Conservation (phyloP, 2,888 invertebrate genomes). For the Masnerella sp. region DNA sequence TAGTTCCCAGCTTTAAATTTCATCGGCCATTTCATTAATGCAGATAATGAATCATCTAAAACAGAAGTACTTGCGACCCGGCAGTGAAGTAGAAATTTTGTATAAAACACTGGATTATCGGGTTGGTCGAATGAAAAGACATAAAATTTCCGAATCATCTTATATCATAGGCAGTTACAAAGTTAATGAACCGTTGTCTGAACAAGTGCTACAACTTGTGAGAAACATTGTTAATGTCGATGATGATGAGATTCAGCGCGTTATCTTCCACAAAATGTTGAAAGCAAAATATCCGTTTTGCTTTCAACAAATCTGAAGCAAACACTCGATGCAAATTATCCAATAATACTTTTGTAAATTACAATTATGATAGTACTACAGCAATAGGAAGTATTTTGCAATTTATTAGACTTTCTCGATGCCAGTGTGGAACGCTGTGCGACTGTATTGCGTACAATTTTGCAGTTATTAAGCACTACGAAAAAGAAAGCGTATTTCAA, state of each 20-base stretch:
- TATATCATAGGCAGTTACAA: slow-evolving; percentile 19
- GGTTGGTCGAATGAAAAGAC: slow-evolving; percentile 23
- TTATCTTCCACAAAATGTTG: slow-evolving; percentile 24
- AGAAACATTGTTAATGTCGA: not conserved
- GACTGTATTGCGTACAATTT: slow-evolving; percentile 24
- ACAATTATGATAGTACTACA: not conserved
- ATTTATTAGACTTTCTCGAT: slow-evolving; percentile 31
- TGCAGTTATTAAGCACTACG: slow-evolving; percentile 16
- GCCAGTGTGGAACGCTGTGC: slow-evolving; percentile 34
- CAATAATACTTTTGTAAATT: slow-evolving; percentile 32
- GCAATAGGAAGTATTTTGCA: slow-evolving; percentile 27
- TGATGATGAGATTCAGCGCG: not conserved
- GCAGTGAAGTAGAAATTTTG: not conserved
- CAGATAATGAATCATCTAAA: not conserved
- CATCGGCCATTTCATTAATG: slow-evolving; percentile 5
- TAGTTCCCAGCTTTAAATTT: slow-evolving; percentile 51
- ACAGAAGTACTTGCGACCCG: not conserved
- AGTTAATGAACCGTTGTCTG: not conserved
- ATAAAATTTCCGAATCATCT: slow-evolving; percentile 15
- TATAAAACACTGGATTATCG: slow-evolving; percentile 21
- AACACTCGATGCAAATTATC: slow-evolving; percentile 23
- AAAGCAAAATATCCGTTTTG: slow-evolving; percentile 38
- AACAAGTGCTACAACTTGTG: not conserved
- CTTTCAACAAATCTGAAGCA: slow-evolving; percentile 5
- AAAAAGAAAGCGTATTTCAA: not conserved